These are phyloP conservation scores for Parthenolecanium corni DNA, from an alignment of 2,888 invertebrate species.

Conservation along the genomic window DNA sequence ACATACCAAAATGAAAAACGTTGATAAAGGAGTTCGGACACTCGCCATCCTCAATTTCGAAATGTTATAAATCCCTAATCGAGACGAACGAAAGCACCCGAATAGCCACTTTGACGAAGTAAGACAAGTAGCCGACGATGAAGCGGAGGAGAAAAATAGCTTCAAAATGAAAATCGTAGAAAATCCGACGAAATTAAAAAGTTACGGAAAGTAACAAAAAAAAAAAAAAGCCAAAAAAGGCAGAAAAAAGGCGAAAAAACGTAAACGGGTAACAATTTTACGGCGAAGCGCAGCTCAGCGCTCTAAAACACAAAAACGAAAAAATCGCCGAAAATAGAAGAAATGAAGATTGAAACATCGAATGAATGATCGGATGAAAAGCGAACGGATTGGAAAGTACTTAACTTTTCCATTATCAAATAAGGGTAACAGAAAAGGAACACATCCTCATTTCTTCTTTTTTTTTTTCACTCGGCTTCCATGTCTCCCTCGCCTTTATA, in stretches of 20 bases:
- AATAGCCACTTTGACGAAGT: too few species aligned
- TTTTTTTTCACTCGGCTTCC: conserved; percentile 2
- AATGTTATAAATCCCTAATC: too few species aligned
- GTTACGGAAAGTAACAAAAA: not conserved
- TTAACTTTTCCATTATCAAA: conserved; percentile 25
- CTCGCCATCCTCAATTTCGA: too few species aligned
- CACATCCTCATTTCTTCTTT: conserved; percentile 10
- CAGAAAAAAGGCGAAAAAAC: too few species aligned
- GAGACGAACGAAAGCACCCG: too few species aligned
- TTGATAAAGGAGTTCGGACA: too few species aligned
- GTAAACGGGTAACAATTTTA: conserved; percentile 1
- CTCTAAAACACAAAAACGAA: not conserved
- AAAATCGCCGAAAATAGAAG: not conserved
- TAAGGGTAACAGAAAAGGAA: conserved; percentile 17
- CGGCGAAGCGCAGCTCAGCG: conserved; percentile 6
- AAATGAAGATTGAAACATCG: conserved; percentile 20
- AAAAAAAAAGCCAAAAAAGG: too few species aligned
- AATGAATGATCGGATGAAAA: conserved; percentile 24
- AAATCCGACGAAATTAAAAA: conserved; percentile 2
- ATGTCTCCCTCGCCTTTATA: not conserved
- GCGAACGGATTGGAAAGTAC: conserved; percentile 26
- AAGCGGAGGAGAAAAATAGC: not conserved
- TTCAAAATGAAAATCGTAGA: not conserved
- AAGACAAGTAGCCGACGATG: not conserved
- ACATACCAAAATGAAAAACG: too few species aligned